These are phyloP conservation scores for Melanocharis versteri DNA, from an alignment of 2,113 vertebrate genomes.

Conservation along the genomic window DNA sequence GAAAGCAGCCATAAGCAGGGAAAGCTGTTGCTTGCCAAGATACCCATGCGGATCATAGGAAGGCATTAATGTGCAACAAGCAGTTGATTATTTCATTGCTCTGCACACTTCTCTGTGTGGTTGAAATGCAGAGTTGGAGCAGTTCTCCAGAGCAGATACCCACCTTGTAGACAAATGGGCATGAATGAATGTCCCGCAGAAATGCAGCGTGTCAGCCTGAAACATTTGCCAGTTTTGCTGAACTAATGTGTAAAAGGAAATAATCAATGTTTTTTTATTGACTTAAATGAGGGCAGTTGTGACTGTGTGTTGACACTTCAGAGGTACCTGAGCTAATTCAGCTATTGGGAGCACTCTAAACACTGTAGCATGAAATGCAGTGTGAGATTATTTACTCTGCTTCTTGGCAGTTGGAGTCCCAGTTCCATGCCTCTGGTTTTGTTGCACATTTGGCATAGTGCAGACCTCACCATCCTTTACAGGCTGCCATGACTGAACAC, in stretches of 20 bases:
- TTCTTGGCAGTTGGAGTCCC: not conserved
- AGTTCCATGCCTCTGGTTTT: not conserved
- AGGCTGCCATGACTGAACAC: not conserved
- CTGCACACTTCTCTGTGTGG: not conserved
- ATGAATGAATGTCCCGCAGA: not conserved
- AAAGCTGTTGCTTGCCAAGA: not conserved
- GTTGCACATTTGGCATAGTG: not conserved
- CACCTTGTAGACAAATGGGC: not conserved
- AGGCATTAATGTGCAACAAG: not conserved
- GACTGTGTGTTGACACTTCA: conserved; percentile 22
- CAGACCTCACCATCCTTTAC: not conserved
- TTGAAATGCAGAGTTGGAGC: not conserved
- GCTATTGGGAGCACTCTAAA: not conserved
- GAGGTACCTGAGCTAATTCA: not conserved
- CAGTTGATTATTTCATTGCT: not conserved
- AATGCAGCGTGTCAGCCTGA: not conserved
- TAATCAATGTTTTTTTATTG: conserved; percentile 28
- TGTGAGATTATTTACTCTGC: conserved; percentile 18
- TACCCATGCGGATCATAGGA: not conserved
- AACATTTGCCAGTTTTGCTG: not conserved
- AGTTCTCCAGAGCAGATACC: not conserved
- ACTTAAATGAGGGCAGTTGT: not conserved
- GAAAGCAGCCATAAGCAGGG: not conserved
- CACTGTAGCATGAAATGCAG: not conserved
- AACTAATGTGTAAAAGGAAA: not conserved